Evolutionary conservation across 2,797 vertebrate species (phyloP).

Genomic region (Bucorvus abyssinicus): DNA sequence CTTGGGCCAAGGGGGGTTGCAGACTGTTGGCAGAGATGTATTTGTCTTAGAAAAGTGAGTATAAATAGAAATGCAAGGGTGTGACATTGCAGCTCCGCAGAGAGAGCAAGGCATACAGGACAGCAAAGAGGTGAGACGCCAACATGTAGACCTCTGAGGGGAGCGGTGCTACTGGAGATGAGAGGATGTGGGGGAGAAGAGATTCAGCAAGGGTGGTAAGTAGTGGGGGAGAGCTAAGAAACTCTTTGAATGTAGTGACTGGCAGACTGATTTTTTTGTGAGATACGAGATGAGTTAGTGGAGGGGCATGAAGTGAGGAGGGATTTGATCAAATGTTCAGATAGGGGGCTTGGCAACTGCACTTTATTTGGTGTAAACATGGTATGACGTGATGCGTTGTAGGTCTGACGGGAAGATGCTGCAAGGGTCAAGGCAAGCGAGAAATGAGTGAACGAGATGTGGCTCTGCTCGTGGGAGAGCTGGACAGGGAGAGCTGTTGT

Average conservation of each 20-base stretch:
- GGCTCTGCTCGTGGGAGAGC: not conserved
- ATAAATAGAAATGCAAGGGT: constrained; percentile 8
- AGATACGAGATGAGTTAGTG: not conserved
- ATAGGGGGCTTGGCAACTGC: not conserved
- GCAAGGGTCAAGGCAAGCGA: not conserved
- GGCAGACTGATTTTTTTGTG: not conserved
- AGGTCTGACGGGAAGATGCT: not conserved
- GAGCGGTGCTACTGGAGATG: not conserved
- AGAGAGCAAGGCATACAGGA: not conserved
- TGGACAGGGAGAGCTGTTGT: not conserved
- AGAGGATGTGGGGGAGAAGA: constrained; percentile 18
- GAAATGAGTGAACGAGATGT: not conserved
- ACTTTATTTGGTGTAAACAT: not conserved
- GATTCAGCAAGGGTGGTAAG: not conserved
- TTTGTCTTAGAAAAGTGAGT: not conserved
- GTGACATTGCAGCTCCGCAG: not conserved
- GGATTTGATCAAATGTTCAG: not conserved
- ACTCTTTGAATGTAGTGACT: not conserved
- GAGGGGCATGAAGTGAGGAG: not conserved
- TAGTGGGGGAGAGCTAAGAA: not conserved
- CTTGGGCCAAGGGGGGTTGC: not conserved
- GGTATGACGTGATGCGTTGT: accelerated
- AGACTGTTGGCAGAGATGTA: not conserved
- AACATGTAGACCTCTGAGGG: not conserved
- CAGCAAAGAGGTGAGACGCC: not conserved